Conservation (phyloP, 1,140 invertebrate genomes). For the Anthonomus grandis region DNA sequence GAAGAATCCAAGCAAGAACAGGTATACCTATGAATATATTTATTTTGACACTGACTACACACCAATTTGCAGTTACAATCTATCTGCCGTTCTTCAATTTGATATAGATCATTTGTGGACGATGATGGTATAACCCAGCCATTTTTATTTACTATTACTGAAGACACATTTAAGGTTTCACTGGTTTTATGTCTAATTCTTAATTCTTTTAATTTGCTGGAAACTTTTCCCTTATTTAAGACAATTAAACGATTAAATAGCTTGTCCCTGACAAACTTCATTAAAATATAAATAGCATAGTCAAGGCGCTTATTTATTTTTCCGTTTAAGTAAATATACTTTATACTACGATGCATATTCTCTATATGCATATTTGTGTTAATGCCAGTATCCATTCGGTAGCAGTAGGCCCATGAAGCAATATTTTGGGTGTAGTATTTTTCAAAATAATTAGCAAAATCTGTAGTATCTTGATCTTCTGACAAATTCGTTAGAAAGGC, state of each 20-base stretch:
- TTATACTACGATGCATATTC: slow-evolving; percentile 15
- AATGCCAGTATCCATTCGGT: slow-evolving; percentile 7
- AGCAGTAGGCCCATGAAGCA: slow-evolving; percentile 19
- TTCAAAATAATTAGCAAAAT: slow-evolving; percentile 16
- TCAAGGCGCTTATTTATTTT: slow-evolving; percentile 18
- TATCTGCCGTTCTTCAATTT: slow-evolving; percentile 8
- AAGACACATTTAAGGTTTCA: slow-evolving; percentile 5
- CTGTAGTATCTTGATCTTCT: slow-evolving; percentile 7
- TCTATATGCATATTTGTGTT: slow-evolving; percentile 26
- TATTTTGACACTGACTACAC: slow-evolving; percentile 17
- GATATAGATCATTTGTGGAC: slow-evolving; percentile 8
- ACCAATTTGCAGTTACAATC: slow-evolving; percentile 15
- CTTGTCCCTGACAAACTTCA: slow-evolving; percentile 22
- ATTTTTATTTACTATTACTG: slow-evolving; percentile 7
- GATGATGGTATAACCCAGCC: too few relatives aligned
- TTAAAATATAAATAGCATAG: slow-evolving; percentile 4
- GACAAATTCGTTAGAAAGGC: slow-evolving; percentile 5
- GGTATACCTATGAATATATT: slow-evolving; percentile 19
- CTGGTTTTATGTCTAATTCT: slow-evolving; percentile 13
- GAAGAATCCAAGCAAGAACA: slow-evolving; percentile 21
- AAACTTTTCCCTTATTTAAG: slow-evolving; percentile 13
- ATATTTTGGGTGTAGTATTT: slow-evolving; percentile 9
- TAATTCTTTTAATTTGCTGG: slow-evolving; percentile 6
- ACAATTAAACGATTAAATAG: slow-evolving; percentile 14
- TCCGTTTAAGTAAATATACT: slow-evolving; percentile 19